Percentiles rank a stretch among this genome's conserved stretches.
These are phyloP conservation scores for Kryphioiulus occultus DNA, from an alignment of 2,888 invertebrate genomes.

Conservation along the genomic window DNA sequence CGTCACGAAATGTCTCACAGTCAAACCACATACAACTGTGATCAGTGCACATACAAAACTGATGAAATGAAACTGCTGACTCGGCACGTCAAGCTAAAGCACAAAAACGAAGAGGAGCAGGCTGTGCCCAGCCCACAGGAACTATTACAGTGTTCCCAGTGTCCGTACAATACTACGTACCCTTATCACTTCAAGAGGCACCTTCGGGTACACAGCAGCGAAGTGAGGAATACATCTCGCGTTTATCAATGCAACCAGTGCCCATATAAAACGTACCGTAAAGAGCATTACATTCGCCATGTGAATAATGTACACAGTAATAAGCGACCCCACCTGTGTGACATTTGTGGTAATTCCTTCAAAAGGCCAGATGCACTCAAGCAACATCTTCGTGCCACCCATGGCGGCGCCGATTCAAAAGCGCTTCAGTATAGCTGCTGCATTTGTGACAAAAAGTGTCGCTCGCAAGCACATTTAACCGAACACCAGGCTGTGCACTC, in stretches of 20 bases:
- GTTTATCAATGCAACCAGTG: slow-evolving; percentile 62
- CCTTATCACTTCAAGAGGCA: slow-evolving; percentile 59
- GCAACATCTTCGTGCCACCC: slow-evolving; percentile 63
- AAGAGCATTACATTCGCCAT: slow-evolving; percentile 63
- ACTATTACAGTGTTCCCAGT: slow-evolving; percentile 57
- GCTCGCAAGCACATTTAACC: slow-evolving; percentile 61
- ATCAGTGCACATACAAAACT: slow-evolving; percentile 60
- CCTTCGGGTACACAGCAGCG: slow-evolving; percentile 57
- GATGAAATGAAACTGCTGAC: slow-evolving; percentile 58
- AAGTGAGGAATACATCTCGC: slow-evolving; percentile 48
- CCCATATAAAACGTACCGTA: slow-evolving; percentile 61
- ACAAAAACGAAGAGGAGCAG: slow-evolving; percentile 54
- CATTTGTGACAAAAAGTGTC: slow-evolving; percentile 61
- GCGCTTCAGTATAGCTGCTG: slow-evolving; percentile 58
- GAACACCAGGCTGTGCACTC: slow-evolving; percentile 63
- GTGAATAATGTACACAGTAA: slow-evolving; percentile 66
- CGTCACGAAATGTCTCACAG: slow-evolving; percentile 62
- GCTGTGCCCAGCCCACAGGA: slow-evolving; percentile 17
- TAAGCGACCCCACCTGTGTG: slow-evolving; percentile 66
- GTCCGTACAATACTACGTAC: slow-evolving; percentile 59
- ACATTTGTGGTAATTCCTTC: slow-evolving; percentile 67
- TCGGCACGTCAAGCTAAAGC: slow-evolving; percentile 59
- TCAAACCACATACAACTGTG: slow-evolving; percentile 57
- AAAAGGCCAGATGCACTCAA: slow-evolving; percentile 66
- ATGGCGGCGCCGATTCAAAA: slow-evolving; percentile 58